Base-by-base conservation (phyloP, 2,888 invertebrate genomes). In the Agrotis clavis region DNA sequence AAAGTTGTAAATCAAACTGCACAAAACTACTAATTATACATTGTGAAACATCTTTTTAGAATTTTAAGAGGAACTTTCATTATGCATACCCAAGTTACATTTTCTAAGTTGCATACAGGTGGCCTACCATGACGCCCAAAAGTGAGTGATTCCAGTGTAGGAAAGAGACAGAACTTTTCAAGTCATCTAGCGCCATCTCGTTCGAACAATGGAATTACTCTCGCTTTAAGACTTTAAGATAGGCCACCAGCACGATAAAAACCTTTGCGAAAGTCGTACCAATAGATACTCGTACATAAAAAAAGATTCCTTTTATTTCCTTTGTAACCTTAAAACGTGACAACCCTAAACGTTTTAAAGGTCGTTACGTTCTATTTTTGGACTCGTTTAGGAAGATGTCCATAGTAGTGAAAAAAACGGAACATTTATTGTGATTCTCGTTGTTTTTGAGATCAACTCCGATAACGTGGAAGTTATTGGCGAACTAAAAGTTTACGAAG, bases 341-440 rank as follows among this genome's bases (percentile, higher is more conserved):
- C 74, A 83, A 16, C 86, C 86, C 77, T 83, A 56, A 61, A 21
- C 18, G 50, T 16, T 41, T 41, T 60, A 50, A 73, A 85, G 74
- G 81, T 63, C 69, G 54, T 53, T 50, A 21, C 16, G 30, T 66
- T 80, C 77, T 80, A 84, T 86, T 84, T 86, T 81, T 25, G 71
- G 67, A 62, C 30, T 19, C 50, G 45, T 73, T 66, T 50, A 59
- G 51, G 2, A 63, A 74, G 69, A 72, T 54, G 63, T 59, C 41
- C 60, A n/a, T 67, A 84, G 68, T 61, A 64, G 45, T 54, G 47
- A 63, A 73, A 76, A 69, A 65, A 57, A 65, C 21, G 47, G 21
- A 13, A 41, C 57, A 72, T 79, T 83, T 80, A 62, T 71, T 47
- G 59, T 61, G 63, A 67, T 75, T 73, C 62, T 53, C 19, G 18